Conservation (phyloP, 2,797 vertebrate species). For the Cygnus olor region DNA sequence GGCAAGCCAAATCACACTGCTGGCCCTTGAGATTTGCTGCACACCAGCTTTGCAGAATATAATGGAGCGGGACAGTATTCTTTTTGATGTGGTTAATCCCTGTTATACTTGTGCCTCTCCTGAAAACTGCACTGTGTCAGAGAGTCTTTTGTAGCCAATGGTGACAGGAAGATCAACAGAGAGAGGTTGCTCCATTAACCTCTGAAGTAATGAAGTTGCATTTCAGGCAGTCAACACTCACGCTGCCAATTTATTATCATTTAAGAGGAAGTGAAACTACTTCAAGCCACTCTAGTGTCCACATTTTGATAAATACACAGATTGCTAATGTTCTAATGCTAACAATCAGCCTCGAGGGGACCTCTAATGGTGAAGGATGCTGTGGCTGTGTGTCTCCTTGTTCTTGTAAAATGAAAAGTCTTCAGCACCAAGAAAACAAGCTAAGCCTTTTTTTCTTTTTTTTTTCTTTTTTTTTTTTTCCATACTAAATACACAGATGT, state of each 20-base stretch:
- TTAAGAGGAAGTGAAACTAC: conserved; percentile 66
- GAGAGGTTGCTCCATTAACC: conserved; percentile 71
- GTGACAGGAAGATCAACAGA: conserved; percentile 67
- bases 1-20: conserved; percentile 35
- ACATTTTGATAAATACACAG: conserved; percentile 62
- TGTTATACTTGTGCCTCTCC: conserved; percentile 60
- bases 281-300: conserved; percentile 55
- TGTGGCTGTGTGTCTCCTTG: not conserved
- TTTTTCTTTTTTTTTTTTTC: not conserved
- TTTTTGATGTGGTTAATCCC: conserved; percentile 67
- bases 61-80: conserved; percentile 43
- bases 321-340: conserved; percentile 19
- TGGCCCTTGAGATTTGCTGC: conserved; percentile 18
- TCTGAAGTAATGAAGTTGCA: conserved; percentile 68
- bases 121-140: conserved; percentile 65
- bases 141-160: conserved; percentile 54
- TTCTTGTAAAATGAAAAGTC: not conserved
- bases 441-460: not conserved
- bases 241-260: conserved; percentile 52
- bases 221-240: conserved; percentile 50
- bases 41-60: conserved; percentile 12
- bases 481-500: not conserved
- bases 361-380: not conserved
- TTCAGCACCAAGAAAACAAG: not conserved
- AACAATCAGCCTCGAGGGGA: conserved; percentile 19